A percentile compares a stretch with the other conserved stretches of the same genome.
Evolutionary conservation across 2,888 invertebrate genomes (phyloP).

Genomic region (Argyra leucocephala): DNA sequence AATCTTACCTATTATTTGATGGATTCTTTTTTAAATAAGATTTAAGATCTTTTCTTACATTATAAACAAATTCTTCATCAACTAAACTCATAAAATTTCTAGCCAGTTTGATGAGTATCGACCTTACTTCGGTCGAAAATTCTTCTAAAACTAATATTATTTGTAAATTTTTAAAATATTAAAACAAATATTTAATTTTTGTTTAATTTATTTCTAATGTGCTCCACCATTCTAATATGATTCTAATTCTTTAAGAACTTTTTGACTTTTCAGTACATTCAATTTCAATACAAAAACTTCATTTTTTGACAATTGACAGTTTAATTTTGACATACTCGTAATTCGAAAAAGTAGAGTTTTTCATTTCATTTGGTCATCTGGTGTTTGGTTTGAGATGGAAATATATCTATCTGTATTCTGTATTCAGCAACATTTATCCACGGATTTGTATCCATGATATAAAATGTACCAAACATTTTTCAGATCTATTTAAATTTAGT

Average conservation of each 20-base stretch:
- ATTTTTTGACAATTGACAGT: neutral
- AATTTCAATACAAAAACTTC: too few relatives aligned
- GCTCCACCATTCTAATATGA: neutral
- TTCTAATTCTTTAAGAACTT: neutral
- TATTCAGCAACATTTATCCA: too few relatives aligned
- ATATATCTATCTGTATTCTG: too few relatives aligned
- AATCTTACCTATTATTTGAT: slow-evolving; percentile 37
- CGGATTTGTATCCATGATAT: too few relatives aligned
- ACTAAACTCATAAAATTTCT: slow-evolving; percentile 32
- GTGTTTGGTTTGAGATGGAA: too few relatives aligned
- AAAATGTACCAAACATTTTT: too few relatives aligned
- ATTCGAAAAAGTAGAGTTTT: neutral
- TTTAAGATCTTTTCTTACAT: slow-evolving; percentile 41
- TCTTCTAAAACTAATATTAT: neutral
- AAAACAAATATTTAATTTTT: neutral
- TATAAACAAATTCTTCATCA: slow-evolving; percentile 43
- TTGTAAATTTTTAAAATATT: neutral
- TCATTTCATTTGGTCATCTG: too few relatives aligned
- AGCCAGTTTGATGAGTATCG: neutral
- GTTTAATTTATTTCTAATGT: neutral
- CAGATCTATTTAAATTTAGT: too few relatives aligned
- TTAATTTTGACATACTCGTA: too few relatives aligned
- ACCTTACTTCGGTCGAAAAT: neutral
- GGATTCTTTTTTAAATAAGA: slow-evolving; percentile 35
- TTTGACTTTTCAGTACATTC: too few relatives aligned